Conservation (phyloP, 2,797 vertebrate genomes). For the Danionella dracula region DNA sequence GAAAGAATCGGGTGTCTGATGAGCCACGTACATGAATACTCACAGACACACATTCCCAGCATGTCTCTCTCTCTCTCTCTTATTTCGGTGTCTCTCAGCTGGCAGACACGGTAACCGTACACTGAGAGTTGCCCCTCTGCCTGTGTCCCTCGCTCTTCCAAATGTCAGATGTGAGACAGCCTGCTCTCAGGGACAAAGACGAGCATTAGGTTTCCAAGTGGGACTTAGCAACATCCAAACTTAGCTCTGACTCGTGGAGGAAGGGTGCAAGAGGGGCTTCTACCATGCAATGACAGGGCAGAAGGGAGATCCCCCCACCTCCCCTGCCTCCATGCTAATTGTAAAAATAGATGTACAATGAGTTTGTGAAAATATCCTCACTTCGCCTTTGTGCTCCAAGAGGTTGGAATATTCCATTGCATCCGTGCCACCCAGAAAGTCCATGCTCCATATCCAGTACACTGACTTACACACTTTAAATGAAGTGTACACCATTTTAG, state of each 20-base stretch:
- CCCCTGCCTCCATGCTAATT: not conserved
- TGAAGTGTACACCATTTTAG: too few relatives aligned
- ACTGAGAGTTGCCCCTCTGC: conserved; percentile 37
- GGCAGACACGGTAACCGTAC: conserved; percentile 40
- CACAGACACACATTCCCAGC: conserved; percentile 10
- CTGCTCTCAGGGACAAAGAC: conserved; percentile 66
- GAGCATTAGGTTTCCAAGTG: conserved; percentile 66
- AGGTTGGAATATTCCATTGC: conserved; percentile 6
- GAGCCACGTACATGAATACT: conserved; percentile 14
- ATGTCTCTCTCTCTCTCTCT: not conserved
- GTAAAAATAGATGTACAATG: conserved; percentile 33
- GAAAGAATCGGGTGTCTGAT: not conserved
- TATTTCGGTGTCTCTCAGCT: conserved; percentile 24
- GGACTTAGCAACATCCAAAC: conserved; percentile 74
- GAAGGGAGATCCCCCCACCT: conserved; percentile 18
- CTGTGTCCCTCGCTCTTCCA: conserved; percentile 52
- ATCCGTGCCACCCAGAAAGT: not conserved
- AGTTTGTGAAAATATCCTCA: conserved; percentile 20
- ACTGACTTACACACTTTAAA: too few relatives aligned
- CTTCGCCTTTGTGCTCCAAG: not conserved
- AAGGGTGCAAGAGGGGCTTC: not conserved
- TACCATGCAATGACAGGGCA: conserved; percentile 24
- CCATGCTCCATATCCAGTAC: not conserved
- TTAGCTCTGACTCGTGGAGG: conserved; percentile 62
- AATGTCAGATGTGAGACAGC: conserved; percentile 70